Conservation (phyloP, 2,888 invertebrate species). For the Sminthurinus aureus region DNA sequence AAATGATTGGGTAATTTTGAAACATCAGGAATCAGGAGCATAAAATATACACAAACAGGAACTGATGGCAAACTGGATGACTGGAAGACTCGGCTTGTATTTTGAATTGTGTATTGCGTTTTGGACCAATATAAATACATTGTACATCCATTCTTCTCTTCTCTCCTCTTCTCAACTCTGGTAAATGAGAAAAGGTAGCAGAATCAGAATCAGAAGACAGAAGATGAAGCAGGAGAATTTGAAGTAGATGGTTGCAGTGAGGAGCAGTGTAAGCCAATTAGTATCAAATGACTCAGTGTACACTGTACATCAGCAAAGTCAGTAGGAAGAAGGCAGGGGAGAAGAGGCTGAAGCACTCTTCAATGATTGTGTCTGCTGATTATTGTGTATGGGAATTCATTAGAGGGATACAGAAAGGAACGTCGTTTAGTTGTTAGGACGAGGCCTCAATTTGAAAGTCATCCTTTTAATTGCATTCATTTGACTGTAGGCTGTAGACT, state of each 20-base stretch:
- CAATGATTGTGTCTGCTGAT: constrained; percentile 30
- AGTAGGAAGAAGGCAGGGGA: background rate
- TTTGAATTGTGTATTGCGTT: no score
- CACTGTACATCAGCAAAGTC: background rate
- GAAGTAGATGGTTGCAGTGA: no score
- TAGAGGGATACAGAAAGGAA: constrained; percentile 10
- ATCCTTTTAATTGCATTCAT: constrained; percentile 45
- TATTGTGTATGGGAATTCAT: constrained; percentile 39
- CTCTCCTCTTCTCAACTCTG: no score
- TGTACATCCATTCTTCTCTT: no score
- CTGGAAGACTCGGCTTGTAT: no score
- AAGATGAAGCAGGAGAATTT: no score
- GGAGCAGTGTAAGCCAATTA: constrained; percentile 34
- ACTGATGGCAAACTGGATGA: background rate
- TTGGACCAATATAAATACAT: background rate
- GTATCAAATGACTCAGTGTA: constrained; percentile 37
- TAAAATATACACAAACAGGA: no score
- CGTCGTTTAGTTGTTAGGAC: constrained; percentile 1
- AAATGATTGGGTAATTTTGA: no score
- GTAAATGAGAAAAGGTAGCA: no score
- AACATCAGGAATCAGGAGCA: no score
- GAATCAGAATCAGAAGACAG: no score
- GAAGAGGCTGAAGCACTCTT: constrained; percentile 26
- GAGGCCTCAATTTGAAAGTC: constrained; percentile 42
- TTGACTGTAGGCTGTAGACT: constrained; percentile 14